Evolutionary conservation across 2,888 invertebrate genomes (phyloP), one percentile per base, ranked within the genome.

Genomic region (Oligia latruncula): DNA sequence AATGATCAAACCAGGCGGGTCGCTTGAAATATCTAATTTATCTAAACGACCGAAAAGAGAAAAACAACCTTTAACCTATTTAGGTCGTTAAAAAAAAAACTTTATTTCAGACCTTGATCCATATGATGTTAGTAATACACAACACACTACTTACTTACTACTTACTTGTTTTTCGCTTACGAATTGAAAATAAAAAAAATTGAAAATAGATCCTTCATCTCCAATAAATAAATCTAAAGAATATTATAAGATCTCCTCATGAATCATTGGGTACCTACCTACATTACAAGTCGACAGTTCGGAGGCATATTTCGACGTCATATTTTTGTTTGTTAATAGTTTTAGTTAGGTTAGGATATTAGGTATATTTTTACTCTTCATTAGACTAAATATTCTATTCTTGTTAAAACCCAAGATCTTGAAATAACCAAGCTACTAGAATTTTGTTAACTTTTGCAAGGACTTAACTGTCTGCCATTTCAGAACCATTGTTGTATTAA

Each of bases 401-500:
- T 52, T 52, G 0, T 74, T 40, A 11, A 35, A 70, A n/a, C 43
- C 17, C 40, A n/a, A 15, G 17, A 29, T 64, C 62, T 64, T 64
- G 20, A 49, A 46, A 64, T 23, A 35, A 9, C 5, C 35, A 52
- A 55, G 0, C 1, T 15, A 71, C 1, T 55, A 9, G 9, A 71
- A 40, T 11, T 11, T 40, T 0, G 40, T 11, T 20, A n/a, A 40
- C 11, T 43, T 43, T 6, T n/a, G 1, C 52, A 70, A 70, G 60
- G 40, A 62, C 29, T 29, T 17, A 29, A 29, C 17, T 15, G 6
- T 23, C 64, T 60, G n/a, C 43, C n/a, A 71, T 66, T 49, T 46
- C 49, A 29, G 40, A 9, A 74, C 58, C 55, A 70, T 76, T 66
- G 9, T 70, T 60, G 74, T 66, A 35, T 20, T 74, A 60, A 74